Percentiles rank a stretch among this genome's conserved stretches.
Conservation (phyloP, 2,797 vertebrate genomes). For the Notamacropus eugenii region DNA sequence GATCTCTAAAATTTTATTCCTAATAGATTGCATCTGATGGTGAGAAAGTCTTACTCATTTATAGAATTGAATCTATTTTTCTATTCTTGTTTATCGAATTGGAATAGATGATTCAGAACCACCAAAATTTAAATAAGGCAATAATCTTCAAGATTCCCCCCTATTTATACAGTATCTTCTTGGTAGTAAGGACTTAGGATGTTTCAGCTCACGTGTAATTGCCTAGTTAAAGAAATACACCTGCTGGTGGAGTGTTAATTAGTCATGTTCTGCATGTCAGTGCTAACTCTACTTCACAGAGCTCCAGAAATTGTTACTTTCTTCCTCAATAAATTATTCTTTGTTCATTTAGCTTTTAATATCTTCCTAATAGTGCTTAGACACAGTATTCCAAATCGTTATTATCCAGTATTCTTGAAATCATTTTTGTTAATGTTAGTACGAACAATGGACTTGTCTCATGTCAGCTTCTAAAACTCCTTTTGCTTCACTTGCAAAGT, state of each 20-base stretch:
- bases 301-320: constrained; percentile 67
- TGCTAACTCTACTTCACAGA: constrained; percentile 65
- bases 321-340: constrained; percentile 68
- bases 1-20: background rate
- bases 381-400: constrained; percentile 32
- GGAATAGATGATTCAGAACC: constrained; percentile 7
- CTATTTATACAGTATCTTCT: background rate
- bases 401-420: constrained; percentile 54
- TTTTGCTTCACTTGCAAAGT: constrained; percentile 57
- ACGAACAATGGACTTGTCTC: constrained; percentile 43
- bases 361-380: constrained; percentile 32
- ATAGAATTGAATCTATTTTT: constrained; percentile 24
- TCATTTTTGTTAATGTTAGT: constrained; percentile 35
- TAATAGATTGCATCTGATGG: constrained; percentile 20
- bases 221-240: constrained; percentile 73
- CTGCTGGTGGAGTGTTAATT: constrained; percentile 73
- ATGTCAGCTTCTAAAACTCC: constrained; percentile 6
- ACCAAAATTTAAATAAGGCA: constrained; percentile 5
- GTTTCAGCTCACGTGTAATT: constrained; percentile 75
- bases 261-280: constrained; percentile 68
- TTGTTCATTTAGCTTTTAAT: constrained; percentile 58
- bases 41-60: constrained; percentile 36
- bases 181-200: constrained; percentile 55
- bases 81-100: constrained; percentile 25
- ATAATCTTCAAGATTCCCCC: constrained; percentile 22